These are phyloP conservation scores for Drosophila silvestris DNA, from an alignment of 2,888 invertebrate species.

Conservation along the genomic window DNA sequence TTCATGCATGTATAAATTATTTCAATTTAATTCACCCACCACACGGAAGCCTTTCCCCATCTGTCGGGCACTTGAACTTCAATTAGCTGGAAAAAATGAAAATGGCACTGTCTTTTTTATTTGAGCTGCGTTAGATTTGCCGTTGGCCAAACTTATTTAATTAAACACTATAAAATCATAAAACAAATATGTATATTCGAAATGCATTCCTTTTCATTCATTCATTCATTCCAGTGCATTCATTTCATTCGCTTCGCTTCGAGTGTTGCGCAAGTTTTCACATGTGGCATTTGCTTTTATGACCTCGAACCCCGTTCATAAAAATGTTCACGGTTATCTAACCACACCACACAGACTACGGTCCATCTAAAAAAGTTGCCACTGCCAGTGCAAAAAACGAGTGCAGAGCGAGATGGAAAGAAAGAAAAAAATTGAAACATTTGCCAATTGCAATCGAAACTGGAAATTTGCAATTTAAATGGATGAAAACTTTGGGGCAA, in stretches of 20 bases:
- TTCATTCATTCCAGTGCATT: constrained; percentile 18
- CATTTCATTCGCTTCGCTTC: constrained; percentile 16
- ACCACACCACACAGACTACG: constrained; percentile 33
- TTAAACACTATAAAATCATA: constrained; percentile 50
- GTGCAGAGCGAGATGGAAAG: neutral
- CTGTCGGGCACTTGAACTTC: constrained; percentile 37
- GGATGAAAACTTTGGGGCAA: constrained; percentile 69
- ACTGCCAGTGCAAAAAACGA: constrained; percentile 7
- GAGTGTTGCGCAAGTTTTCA: constrained; percentile 40
- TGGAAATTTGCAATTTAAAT: constrained; percentile 78
- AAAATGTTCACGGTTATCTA: constrained; percentile 59
- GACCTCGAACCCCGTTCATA: constrained; percentile 46
- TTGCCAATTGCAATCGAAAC: constrained; percentile 71
- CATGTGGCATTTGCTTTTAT: constrained; percentile 50
- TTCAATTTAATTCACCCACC: constrained; percentile 24
- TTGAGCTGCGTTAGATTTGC: neutral
- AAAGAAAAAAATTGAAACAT: constrained; percentile 38
- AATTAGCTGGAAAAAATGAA: constrained; percentile 51
- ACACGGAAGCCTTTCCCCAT: constrained; percentile 15
- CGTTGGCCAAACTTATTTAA: constrained; percentile 38
- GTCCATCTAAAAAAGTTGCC: constrained; percentile 8
- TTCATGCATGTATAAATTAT: constrained; percentile 48
- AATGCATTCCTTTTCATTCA: constrained; percentile 40
- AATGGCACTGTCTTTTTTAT: constrained; percentile 8
- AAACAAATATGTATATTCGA: constrained; percentile 26